Base-by-base conservation (phyloP, 2,888 invertebrate species). In the Arctia plantaginis region DNA sequence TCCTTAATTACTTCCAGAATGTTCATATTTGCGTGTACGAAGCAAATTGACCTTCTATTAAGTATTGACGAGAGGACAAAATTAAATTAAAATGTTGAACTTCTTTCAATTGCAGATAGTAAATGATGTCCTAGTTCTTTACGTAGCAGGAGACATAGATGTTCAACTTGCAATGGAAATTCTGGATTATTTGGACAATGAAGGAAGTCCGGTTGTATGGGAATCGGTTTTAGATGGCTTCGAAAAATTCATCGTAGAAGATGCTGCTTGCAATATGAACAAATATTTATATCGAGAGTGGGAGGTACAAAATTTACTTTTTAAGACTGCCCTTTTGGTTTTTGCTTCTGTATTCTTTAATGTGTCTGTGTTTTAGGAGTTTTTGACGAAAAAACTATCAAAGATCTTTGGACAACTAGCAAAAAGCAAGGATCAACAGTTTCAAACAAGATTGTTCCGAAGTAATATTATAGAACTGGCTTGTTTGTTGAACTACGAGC, bases 121-220 rank as follows among this genome's bases (percentile, higher is more conserved):
- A 0, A 95, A 94, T 75, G 95, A 95, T 69, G 90, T 91, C 0
- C 90, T 95, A n/a, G 95, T 94, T 35, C 83, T 95, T 0, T 94
- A 90, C 78, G 90, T 89, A n/a, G 90, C 95, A 0, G 93, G 93
- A 18, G 93, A 93, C 23, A 80, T 95, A 18, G 81, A 85, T 7
- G 82, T 90, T 0, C 79, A 88, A 0, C 82, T 93, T 0, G 92
- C 94, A 0, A 88, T 88, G 78, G 89, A 91, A 7, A 85, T 95
- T 0, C 79, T 95, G 3, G 89, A 90, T 1, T 94, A 93, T 77
- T 80, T 95, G 33, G 90, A 92, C 47, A 87, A 86, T 12, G 95
- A 95, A 77, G 79, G 85, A 2, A 94, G 92, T 75, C 86, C 87
- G 0, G 69, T 85, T 0, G 95, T 95, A 0, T 95, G 95, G 95